Percentiles rank a stretch among this genome's conserved stretches.
Evolutionary conservation across 2,113 vertebrate genomes (phyloP).

Genomic region (Crotalus viridis): DNA sequence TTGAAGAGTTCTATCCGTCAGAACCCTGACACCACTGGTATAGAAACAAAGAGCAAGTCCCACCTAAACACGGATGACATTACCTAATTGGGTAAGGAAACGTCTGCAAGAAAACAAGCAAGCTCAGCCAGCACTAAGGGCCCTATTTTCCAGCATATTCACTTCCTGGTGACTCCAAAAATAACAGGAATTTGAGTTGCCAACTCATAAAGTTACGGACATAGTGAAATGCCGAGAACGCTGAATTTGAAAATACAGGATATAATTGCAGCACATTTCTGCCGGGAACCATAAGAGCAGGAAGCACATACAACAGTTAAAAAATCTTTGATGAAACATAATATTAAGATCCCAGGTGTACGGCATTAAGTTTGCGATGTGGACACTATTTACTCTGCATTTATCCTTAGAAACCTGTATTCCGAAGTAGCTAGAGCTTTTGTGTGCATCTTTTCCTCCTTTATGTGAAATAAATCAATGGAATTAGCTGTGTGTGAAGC

Average conservation of each 20-base stretch:
- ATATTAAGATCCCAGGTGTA: neutral
- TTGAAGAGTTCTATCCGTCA: no score
- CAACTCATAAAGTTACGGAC: neutral
- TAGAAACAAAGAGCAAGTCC: no score
- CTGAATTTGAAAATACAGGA: neutral
- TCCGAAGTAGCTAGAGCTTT: neutral
- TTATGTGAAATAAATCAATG: neutral
- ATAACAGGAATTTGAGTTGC: neutral
- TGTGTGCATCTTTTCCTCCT: neutral
- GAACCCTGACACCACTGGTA: no score
- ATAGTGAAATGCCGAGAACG: neutral
- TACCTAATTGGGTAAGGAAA: neutral
- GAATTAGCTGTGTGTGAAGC: neutral
- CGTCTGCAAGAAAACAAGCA: neutral
- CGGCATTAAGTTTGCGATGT: neutral
- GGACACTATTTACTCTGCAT: neutral
- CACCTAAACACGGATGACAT: neutral
- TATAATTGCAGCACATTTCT: neutral
- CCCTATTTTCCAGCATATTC: neutral
- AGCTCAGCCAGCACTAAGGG: neutral
- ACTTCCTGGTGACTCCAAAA: neutral
- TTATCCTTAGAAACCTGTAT: neutral
- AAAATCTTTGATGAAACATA: neutral
- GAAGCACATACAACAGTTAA: neutral
- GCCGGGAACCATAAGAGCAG: neutral